These are phyloP conservation scores for Hyles euphorbiae DNA, from an alignment of 1,140 invertebrate species.

Conservation along the genomic window DNA sequence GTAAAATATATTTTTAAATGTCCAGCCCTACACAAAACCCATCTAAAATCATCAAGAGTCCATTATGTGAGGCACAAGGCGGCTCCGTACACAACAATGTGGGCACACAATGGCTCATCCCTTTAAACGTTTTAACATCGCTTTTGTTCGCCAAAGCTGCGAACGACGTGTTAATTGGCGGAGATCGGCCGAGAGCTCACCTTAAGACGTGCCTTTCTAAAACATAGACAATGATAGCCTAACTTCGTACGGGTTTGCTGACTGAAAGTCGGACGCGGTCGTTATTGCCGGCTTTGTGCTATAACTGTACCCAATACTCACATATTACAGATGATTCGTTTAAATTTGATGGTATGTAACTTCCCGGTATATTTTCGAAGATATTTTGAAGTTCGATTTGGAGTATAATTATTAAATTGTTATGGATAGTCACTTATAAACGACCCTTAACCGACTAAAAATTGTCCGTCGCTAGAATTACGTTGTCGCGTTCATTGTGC, in stretches of 20 bases:
- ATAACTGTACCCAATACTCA: too few species aligned
- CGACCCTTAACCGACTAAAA: too few species aligned
- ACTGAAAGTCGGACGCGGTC: neutral
- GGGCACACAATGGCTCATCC: conserved; percentile 38
- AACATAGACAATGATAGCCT: too few species aligned
- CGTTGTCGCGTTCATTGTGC: too few species aligned
- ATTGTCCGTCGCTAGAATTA: too few species aligned
- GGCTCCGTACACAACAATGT: conserved; percentile 34
- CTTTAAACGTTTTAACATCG: conserved; percentile 40
- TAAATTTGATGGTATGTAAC: too few species aligned
- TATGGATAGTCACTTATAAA: too few species aligned
- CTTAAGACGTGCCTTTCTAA: too few species aligned
- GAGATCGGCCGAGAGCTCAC: conserved; percentile 26
- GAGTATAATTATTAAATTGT: too few species aligned
- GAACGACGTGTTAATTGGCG: conserved; percentile 60
- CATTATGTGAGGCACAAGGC: conserved; percentile 31
- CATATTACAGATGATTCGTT: too few species aligned
- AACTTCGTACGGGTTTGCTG: conserved; percentile 6
- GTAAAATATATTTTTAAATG: neutral
- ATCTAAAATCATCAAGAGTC: conserved; percentile 23
- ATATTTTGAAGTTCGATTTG: too few species aligned
- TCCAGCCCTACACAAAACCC: conserved; percentile 1
- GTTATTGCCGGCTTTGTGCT: neutral
- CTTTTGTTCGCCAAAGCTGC: conserved; percentile 41
- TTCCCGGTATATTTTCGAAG: too few species aligned